Evolutionary conservation across 2,113 vertebrate species (phyloP), one percentile per base, ranked within the genome.

Genomic region (Phaethornis superciliosus): DNA sequence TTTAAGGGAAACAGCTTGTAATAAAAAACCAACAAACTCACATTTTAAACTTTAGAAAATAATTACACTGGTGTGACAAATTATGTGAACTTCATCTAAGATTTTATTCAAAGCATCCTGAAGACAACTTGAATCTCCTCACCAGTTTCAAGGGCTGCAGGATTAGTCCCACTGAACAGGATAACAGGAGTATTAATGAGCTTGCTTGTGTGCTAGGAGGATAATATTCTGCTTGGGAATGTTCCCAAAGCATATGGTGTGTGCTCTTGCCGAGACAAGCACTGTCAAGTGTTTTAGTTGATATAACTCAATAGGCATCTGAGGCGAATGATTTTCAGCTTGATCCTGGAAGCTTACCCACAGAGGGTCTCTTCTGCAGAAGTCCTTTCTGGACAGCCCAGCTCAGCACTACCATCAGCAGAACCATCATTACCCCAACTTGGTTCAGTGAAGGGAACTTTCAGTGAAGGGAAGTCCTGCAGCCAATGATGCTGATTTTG

Each of bases 241-340:
- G 30, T 71, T 91, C 81, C 70, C 89, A 91, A 91, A 91, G 78
- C 78, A 79, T 89, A 89, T 87, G 84, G 91, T 68, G 26, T 27
- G 55, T 52, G 33, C 33, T 71, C 28, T 78, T 75, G 47, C 77
- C 47, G 87, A 95, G 69, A 75, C 74, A 85, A 91, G 72, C 72
- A 42, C 47, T 47, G 47, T 81, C 81, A 78, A 84, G 69, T 63
- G 37, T 78, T 90, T 81, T 26, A 67, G 64, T 59, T 63, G 47
- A 81, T 81, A 7, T 44, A 95, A 84, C 65, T 93, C 93, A 79
- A 54, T 46, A 72, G 59, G 46, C 10, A 82, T 44, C 56, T 12
- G 18, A 88, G 65, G 74, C 44, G 89, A 84, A 78, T 24, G 10
- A 64, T 68, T 75, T 84, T 51, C 69, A 79, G 5, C 14, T 30